Evolutionary conservation across 2,113 vertebrate genomes (phyloP), one percentile per base, ranked within the genome.

Genomic region (Phylloscopus trochilus): DNA sequence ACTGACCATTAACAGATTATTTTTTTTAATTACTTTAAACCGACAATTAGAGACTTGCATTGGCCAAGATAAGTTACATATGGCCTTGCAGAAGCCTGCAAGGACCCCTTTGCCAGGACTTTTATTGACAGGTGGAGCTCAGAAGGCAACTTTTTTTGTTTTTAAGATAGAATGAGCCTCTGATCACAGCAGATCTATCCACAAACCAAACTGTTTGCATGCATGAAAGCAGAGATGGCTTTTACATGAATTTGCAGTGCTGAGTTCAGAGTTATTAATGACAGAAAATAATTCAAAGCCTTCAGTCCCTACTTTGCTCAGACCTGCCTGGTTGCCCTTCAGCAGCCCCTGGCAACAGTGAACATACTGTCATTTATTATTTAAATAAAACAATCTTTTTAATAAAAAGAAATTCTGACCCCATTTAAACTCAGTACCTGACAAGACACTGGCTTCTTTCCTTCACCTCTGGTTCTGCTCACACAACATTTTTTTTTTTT

Each of bases 191-290:
- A 83, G 64, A 67, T 58, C 51, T 43, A 46, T 74, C 44, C 52
- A 49, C 52, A 83, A 78, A 83, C 52, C 49, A 74, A 74, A 58
- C 44, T 44, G 49, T 33, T 46, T 7, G 1, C n/a, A 47, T 8
- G 55, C 49, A 60, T n/a, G 51, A 72, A 59, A 86, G 69, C 63
- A 83, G 86, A 90, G 73, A 74, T 7, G 55, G 73, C 68, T 67
- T 68, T 49, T 46, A 64, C 37, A 56, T 33, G 64, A 86, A 81
- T 83, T 28, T 75, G n/a, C 66, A 87, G 76, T 19, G 66, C 77
- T 90, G 62, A 80, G 60, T 59, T 88, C 91, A 87, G 47, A 76
- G 68, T 75, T 92, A 83, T 69, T 92, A 88, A 72, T 83, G 87
- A 84, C 35, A 81, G 85, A 83, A 90, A 79, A 94, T 74, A 85